Evolutionary conservation across 2,113 vertebrate genomes (phyloP), one percentile per base, ranked within the genome.

Genomic region (Stigmatopora nigra): DNA sequence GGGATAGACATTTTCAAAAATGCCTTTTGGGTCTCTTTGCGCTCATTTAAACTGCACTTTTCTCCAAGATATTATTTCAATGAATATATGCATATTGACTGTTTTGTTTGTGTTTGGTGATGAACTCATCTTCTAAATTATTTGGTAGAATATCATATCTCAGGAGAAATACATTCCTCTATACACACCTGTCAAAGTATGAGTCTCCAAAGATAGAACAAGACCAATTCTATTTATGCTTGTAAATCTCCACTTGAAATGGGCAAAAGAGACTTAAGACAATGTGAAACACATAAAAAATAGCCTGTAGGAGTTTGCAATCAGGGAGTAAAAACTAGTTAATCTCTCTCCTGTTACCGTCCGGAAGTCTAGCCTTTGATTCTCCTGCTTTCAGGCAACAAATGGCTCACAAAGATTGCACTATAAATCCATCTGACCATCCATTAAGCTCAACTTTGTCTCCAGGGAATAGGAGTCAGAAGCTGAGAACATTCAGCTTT

Each of bases 351-450:
- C 83, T 81, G 63, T 72, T 81, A 79, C 86, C 70, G 78, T 87
- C 83, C 87, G 86, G 84, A 90, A 85, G 86, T 84, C 82, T 88
- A 82, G 67, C 77, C 86, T 88, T 89, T 90, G 82, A 87, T 90
- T 87, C 70, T 70, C 68, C 63, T 45, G 65, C 75, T 84, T 62
- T 63, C 76, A 80, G 78, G 71, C 85, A 88, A 85, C 83, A 85
- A 88, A 85, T 84, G 78, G 83, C 80, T 88, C 84, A 84, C 84
- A 85, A 85, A 86, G 79, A 86, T 84, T 85, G 73, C 72, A 58
- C 68, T 69, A 76, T 79, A 82, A 86, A 76, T 83, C 84, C 72
- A 44, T 76, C 57, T 81, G 86, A 86, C 80, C 79, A 83, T 81
- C 78, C 80, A 80, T 72, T 73, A 74, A 71, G 75, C 52, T 13